A percentile compares a stretch with the other conserved stretches of the same genome.
These are phyloP conservation scores for Neofelis nebulosa DNA, from an alignment of 2,113 vertebrate genomes.

Conservation along the genomic window DNA sequence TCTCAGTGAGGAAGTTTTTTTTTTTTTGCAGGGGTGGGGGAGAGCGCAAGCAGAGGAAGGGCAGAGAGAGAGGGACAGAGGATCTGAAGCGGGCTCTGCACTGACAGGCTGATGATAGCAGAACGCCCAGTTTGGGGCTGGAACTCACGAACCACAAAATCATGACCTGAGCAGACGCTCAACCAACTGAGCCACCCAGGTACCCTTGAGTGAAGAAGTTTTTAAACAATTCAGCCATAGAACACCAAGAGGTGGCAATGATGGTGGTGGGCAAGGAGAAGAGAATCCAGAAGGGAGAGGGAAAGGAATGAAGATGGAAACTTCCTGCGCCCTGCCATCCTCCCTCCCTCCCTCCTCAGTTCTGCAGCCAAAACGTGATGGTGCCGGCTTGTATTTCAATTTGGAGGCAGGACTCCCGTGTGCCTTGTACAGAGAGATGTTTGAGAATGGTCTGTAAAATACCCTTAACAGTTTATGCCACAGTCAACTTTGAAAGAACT, in stretches of 20 bases:
- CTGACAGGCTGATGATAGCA: too few species aligned
- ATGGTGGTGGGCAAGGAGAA: not conserved
- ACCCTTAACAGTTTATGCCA: not conserved
- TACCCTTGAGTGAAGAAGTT: not conserved
- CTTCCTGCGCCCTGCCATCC: too few species aligned
- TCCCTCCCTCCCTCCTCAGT: not conserved
- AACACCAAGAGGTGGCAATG: not conserved
- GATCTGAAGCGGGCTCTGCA: too few species aligned
- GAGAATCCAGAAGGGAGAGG: not conserved
- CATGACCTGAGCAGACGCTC: too few species aligned
- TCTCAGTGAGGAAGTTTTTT: not conserved
- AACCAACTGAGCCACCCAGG: too few species aligned
- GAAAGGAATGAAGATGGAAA: not conserved
- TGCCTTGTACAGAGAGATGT: too few species aligned
- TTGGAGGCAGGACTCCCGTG: not conserved
- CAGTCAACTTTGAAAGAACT: not conserved
- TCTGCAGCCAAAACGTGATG: not conserved
- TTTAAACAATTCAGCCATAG: not conserved
- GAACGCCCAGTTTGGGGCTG: too few species aligned
- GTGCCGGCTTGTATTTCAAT: not conserved
- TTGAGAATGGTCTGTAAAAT: not conserved
- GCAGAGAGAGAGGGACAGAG: too few species aligned
- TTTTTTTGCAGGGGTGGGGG: too few species aligned
- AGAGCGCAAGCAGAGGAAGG: too few species aligned
- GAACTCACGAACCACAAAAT: too few species aligned